phyloP scores from a whole-genome alignment of 2,888 invertebrate genomes.

The Lacanobia wlatinum region DNA sequence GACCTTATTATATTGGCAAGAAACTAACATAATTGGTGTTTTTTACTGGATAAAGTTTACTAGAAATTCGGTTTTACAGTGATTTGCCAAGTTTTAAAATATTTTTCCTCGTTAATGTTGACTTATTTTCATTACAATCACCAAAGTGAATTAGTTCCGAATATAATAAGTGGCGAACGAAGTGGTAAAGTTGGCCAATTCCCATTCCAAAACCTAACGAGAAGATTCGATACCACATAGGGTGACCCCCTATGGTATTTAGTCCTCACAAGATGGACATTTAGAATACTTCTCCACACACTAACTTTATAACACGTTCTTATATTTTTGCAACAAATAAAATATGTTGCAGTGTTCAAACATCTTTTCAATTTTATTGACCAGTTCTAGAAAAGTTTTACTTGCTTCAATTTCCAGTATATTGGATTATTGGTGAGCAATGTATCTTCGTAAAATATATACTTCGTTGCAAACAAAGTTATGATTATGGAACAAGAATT shows the following conservation, averaged over 20 bases:
- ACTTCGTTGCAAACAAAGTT: conserved; percentile 8
- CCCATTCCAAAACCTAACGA: too few relatives aligned
- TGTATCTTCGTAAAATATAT: conserved; percentile 9
- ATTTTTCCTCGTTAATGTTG: too few relatives aligned
- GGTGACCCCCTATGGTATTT: too few relatives aligned
- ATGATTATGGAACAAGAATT: conserved; percentile 26
- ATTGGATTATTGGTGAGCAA: conserved; percentile 27
- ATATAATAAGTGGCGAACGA: too few relatives aligned
- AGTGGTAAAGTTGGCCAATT: too few relatives aligned
- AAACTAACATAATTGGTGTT: not conserved
- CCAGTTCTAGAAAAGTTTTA: conserved; percentile 28
- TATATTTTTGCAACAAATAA: conserved; percentile 11
- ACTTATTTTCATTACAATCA: too few relatives aligned
- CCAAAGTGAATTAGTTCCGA: not conserved
- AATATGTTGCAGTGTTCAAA: conserved; percentile 3
- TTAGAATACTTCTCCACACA: not conserved
- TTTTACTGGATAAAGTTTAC: too few relatives aligned
- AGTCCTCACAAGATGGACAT: not conserved
- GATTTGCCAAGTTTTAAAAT: too few relatives aligned
- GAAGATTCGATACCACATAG: too few relatives aligned
- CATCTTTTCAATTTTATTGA: conserved; percentile 11
- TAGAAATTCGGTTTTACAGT: too few relatives aligned
- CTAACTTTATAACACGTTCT: not conserved
- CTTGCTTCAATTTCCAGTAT: conserved; percentile 13
- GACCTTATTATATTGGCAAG: not conserved